A percentile compares a stretch with the other conserved stretches of the same genome.
phyloP scores from a whole-genome alignment of 2,113 vertebrate genomes.

The Callithrix jacchus region DNA sequence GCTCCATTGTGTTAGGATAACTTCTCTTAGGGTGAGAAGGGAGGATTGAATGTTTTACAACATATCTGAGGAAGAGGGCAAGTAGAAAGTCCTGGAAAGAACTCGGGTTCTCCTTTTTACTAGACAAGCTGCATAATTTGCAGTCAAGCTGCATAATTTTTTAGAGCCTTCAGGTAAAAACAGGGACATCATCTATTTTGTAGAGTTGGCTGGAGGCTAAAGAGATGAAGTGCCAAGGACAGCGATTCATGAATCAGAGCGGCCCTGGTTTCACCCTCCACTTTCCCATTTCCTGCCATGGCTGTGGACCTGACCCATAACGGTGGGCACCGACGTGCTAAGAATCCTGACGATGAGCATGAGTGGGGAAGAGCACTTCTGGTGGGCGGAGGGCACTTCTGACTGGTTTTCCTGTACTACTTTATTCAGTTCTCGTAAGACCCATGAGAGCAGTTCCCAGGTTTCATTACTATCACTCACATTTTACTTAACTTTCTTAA shows the following conservation, averaged over 20 bases:
- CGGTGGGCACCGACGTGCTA: accelerated
- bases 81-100: background rate
- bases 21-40: background rate
- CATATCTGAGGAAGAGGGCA: accelerated
- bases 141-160: background rate
- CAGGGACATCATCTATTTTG: too few relatives aligned
- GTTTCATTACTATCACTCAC: too few relatives aligned
- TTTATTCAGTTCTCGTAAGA: background rate
- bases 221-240: too few relatives aligned
- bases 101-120: too few relatives aligned
- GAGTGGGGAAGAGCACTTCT: background rate
- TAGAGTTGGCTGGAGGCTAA: background rate
- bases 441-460: accelerated
- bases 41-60: background rate
- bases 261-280: background rate
- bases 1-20: background rate
- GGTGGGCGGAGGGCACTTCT: accelerated
- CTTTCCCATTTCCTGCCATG: too few relatives aligned
- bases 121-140: too few relatives aligned
- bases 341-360: accelerated
- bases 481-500: background rate
- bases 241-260: too few relatives aligned
- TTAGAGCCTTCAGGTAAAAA: background rate
- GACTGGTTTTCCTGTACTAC: too few relatives aligned
- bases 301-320: background rate